Base-by-base conservation (phyloP, 2,888 invertebrate species). In the Lycophotia porphyrea region DNA sequence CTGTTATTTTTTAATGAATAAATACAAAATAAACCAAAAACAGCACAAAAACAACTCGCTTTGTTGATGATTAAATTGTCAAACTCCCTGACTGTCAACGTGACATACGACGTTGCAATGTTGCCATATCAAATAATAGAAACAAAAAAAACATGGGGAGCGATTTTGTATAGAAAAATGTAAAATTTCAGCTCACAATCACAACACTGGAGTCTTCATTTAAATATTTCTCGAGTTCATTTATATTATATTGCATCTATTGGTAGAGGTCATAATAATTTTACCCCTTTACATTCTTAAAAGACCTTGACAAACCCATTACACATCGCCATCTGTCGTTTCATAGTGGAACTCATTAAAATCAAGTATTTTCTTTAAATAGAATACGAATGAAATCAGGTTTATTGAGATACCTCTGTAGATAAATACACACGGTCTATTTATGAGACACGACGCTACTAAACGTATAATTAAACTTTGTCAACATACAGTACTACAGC, bases 61-160 rank as follows among this genome's bases (percentile, higher is more conserved):
- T 71, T 85, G 83, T 85, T 83, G 70, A 71, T 24, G 27, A 60
- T 39, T 39, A 42, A 18, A 18, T 18, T 76, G 71, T 44, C 78
- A 78, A 66, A 24, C 5, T 78, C 18, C 18, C 42, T 27, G 13
- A 8, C 74, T 42, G 21, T 34, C 31, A 55, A 34, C n/a, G 21
- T 34, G 7, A 72, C n/a, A n/a, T n/a, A 39, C 13, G 1, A 39
- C 4, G 39, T 27, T 0, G 1, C 39, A 63, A 27, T 27, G 34
- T 13, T 55, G 42, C 42, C 42, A 24, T 18, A 49, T n/a, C 24
- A 49, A 18, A 39, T 31, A 73, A 39, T 13, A 24, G 1, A 27
- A 70, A 27, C 3, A 8, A 27, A 27, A 18, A 49, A 71, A 36
- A 9, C 1, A 71, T 21, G 3, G 0, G 21, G 5, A 27, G 21